Conservation (phyloP, 2,888 invertebrate species). For the Molorchus minor region DNA sequence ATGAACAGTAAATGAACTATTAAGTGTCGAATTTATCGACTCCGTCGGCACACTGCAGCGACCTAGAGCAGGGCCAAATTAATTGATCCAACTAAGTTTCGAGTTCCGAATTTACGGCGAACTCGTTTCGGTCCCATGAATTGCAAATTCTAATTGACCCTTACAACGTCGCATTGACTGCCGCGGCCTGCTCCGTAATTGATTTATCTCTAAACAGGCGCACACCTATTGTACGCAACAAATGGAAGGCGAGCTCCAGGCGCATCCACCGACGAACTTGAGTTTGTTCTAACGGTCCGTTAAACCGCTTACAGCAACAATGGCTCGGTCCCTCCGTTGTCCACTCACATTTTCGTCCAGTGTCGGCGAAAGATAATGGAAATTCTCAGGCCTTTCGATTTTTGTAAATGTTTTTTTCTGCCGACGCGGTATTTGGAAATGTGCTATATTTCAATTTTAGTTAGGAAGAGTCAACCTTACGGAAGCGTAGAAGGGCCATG, state of each 20-base stretch:
- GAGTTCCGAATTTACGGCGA: constrained; percentile 55
- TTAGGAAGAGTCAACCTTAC: too few relatives aligned
- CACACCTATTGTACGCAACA: constrained; percentile 54
- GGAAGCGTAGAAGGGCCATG: too few relatives aligned
- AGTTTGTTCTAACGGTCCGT: constrained; percentile 45
- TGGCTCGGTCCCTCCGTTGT: constrained; percentile 26
- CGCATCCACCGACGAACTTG: constrained; percentile 40
- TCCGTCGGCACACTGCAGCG: constrained; percentile 52
- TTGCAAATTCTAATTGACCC: constrained; percentile 55
- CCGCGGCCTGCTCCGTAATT: constrained; percentile 51
- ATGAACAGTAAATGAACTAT: constrained; percentile 47
- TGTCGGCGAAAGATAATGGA: constrained; percentile 16
- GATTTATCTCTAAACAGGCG: constrained; percentile 57
- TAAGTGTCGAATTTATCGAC: constrained; percentile 54
- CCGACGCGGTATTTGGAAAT: too few relatives aligned
- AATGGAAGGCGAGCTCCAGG: constrained; percentile 44
- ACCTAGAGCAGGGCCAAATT: constrained; percentile 48
- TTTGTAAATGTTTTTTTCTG: too few relatives aligned
- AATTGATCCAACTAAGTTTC: constrained; percentile 57
- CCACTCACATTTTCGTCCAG: constrained; percentile 30
- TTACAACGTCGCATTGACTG: constrained; percentile 51
- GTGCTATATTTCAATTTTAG: too few relatives aligned
- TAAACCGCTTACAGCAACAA: constrained; percentile 47
- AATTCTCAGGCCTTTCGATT: too few relatives aligned
- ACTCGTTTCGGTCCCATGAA: constrained; percentile 49